Evolutionary conservation across 2,888 invertebrate genomes (phyloP).

Genomic region (Leptinotarsa juncta): DNA sequence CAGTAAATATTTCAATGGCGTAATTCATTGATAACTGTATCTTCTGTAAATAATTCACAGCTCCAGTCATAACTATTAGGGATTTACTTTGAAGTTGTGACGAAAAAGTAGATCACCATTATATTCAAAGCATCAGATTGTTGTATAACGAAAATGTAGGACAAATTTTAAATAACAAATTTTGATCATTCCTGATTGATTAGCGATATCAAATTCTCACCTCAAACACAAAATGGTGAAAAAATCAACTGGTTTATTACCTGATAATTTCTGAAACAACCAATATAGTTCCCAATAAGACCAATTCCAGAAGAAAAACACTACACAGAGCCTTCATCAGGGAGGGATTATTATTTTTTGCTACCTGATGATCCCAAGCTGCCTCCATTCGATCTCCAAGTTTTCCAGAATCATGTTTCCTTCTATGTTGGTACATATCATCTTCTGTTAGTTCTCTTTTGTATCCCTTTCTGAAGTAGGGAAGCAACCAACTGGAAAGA

Average conservation of each 20-base stretch:
- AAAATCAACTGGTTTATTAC: conserved; percentile 35
- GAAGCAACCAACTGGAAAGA: conserved; percentile 67
- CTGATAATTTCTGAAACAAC: conserved; percentile 44
- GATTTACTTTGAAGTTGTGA: too few relatives aligned
- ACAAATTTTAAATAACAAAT: too few relatives aligned
- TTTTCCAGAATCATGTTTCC: conserved; percentile 63
- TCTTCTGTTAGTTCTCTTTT: conserved; percentile 66
- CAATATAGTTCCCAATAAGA: conserved; percentile 40
- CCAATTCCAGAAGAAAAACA: conserved; percentile 51
- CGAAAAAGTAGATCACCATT: too few relatives aligned
- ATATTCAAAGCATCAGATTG: too few relatives aligned
- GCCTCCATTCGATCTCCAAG: conserved; percentile 65
- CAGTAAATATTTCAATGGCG: too few relatives aligned
- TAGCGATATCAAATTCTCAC: too few relatives aligned
- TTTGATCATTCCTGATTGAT: too few relatives aligned
- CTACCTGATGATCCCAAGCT: conserved; percentile 54
- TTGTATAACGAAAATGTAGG: too few relatives aligned
- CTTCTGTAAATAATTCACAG: too few relatives aligned
- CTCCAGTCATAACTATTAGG: too few relatives aligned
- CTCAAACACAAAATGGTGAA: too few relatives aligned
- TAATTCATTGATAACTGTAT: too few relatives aligned
- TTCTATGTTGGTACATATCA: conserved; percentile 67
- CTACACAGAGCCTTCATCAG: conserved; percentile 53
- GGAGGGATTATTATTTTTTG: conserved; percentile 51
- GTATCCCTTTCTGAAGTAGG: conserved; percentile 66